These are phyloP conservation scores for Heliconius hewitsoni DNA, from an alignment of 1,140 invertebrate species.

Conservation along the genomic window DNA sequence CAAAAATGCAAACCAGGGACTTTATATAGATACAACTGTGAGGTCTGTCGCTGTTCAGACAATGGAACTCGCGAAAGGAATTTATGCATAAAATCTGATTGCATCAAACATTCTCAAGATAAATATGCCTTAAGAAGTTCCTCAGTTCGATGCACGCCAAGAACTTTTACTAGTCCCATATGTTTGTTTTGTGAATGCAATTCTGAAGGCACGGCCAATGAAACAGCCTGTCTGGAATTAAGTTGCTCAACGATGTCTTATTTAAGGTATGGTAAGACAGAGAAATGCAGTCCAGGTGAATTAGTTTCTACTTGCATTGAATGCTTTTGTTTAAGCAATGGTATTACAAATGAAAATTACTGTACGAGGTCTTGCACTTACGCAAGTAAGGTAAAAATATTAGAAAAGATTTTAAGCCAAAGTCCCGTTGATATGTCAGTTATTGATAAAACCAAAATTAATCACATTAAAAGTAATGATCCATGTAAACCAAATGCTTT, in stretches of 20 bases:
- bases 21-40: constrained; percentile 60
- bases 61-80: constrained; percentile 48
- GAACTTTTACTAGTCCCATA: constrained; percentile 55
- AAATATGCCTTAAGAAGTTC: constrained; percentile 41
- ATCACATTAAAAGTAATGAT: constrained; percentile 28
- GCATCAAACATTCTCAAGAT: constrained; percentile 36
- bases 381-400: constrained; percentile 53
- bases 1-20: constrained; percentile 54
- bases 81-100: constrained; percentile 49
- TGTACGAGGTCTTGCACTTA: constrained; percentile 59
- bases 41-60: constrained; percentile 60
- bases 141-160: constrained; percentile 46
- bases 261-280: constrained; percentile 40
- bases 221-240: constrained; percentile 57
- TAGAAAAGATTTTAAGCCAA: constrained; percentile 58
- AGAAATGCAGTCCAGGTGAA: constrained; percentile 59
- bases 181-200: constrained; percentile 70
- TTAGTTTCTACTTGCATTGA: constrained; percentile 61
- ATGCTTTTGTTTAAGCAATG: constrained; percentile 61
- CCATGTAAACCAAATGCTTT: constrained; percentile 55
- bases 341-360: constrained; percentile 50
- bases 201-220: constrained; percentile 50
- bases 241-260: constrained; percentile 52
- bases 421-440: constrained; percentile 35
- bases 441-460: constrained; percentile 46